Conservation (phyloP, 2,888 invertebrate genomes). For the Acanthosepion lycidas region DNA sequence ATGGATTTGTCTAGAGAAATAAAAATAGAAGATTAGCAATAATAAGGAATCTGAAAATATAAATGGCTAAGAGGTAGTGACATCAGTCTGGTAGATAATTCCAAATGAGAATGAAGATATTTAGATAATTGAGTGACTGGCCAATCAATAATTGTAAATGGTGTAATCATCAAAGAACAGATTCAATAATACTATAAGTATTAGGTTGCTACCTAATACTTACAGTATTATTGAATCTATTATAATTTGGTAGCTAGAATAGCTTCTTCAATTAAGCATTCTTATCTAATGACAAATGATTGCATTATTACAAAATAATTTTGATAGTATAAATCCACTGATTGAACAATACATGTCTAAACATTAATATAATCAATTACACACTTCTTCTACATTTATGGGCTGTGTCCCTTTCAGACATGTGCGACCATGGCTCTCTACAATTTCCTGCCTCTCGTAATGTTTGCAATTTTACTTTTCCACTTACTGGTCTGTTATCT, state of each 20-base stretch:
- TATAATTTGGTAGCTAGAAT: background rate
- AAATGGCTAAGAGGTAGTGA: background rate
- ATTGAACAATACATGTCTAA: background rate
- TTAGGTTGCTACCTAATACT: background rate
- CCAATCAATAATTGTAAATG: background rate
- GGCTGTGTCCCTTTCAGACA: too few relatives aligned
- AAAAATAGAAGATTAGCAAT: background rate
- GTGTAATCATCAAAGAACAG: background rate
- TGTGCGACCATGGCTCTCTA: too few relatives aligned
- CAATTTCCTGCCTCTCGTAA: too few relatives aligned
- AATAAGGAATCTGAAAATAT: background rate
- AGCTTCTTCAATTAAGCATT: background rate
- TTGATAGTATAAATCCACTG: background rate
- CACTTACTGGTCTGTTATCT: too few relatives aligned
- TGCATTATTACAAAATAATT: conserved; percentile 11
- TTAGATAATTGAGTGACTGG: conserved; percentile 1
- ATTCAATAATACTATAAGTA: background rate
- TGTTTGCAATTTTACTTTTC: too few relatives aligned
- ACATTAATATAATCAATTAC: background rate
- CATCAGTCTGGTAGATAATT: conserved; percentile 33
- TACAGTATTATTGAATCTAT: background rate
- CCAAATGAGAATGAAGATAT: background rate
- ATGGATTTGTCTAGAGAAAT: background rate
- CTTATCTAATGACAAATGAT: background rate
- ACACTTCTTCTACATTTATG: too few relatives aligned